Conservation (phyloP, 2,888 invertebrate species). For the Cetonia aurata region DNA sequence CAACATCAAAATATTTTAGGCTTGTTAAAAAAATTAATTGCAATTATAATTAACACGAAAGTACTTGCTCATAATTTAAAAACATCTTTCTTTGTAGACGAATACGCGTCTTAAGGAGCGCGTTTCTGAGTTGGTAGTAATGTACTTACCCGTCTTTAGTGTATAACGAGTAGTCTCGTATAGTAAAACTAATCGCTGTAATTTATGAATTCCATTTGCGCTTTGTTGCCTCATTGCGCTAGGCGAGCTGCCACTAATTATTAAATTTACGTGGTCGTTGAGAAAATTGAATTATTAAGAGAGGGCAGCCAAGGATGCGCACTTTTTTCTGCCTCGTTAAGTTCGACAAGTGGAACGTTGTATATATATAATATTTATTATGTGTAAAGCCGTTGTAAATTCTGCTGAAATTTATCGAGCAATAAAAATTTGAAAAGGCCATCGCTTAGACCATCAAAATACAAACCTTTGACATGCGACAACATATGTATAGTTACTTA, state of each 20-base stretch:
- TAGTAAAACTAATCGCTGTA: neutral
- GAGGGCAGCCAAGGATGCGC: conserved; percentile 18
- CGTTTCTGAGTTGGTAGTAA: too few relatives aligned
- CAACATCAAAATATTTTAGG: too few relatives aligned
- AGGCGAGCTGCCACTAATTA: conserved; percentile 13
- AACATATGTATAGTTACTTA: too few relatives aligned
- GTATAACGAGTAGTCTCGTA: too few relatives aligned
- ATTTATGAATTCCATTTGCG: neutral
- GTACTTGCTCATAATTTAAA: too few relatives aligned
- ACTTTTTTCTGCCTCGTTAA: conserved; percentile 19
- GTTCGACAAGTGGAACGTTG: conserved; percentile 19
- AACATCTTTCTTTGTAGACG: too few relatives aligned
- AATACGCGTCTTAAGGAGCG: too few relatives aligned
- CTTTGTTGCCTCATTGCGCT: neutral
- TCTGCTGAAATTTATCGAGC: neutral
- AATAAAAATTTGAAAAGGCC: conserved; percentile 4
- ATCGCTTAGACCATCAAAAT: conserved; percentile 1
- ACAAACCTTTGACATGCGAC: neutral
- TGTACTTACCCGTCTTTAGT: too few relatives aligned
- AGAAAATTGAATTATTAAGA: conserved; percentile 33
- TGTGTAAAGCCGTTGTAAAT: conserved; percentile 26
- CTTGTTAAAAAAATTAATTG: too few relatives aligned
- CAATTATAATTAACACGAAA: too few relatives aligned
- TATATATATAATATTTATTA: conserved; percentile 19
- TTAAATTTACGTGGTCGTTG: conserved; percentile 25